Conservation (phyloP, 2,888 invertebrate species). For the Microctonus brassicae region DNA sequence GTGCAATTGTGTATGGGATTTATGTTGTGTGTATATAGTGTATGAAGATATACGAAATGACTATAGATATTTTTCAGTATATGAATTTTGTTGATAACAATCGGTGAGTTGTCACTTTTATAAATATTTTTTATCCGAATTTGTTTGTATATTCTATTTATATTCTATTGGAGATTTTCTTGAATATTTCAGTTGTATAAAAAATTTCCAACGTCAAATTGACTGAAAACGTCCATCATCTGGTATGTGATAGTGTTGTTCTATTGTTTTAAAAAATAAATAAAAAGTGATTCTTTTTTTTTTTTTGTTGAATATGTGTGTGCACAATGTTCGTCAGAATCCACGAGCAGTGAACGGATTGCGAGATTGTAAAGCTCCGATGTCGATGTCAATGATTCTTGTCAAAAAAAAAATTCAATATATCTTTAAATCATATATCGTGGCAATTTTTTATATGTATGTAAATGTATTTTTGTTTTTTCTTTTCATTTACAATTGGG, state of each 20-base stretch:
- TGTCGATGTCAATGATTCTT: neutral
- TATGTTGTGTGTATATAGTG: neutral
- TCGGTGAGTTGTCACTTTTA: neutral
- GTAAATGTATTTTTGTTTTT: neutral
- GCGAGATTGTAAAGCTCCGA: neutral
- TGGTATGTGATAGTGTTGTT: neutral
- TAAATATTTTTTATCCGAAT: neutral
- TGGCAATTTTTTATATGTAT: neutral
- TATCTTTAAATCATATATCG: neutral
- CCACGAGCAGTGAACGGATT: neutral
- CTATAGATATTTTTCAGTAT: neutral
- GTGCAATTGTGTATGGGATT: neutral
- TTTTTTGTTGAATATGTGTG: neutral
- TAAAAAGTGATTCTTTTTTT: neutral
- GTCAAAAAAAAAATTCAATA: neutral
- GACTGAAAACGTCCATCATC: neutral
- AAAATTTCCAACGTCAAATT: neutral
- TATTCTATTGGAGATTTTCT: neutral
- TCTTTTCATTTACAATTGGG: neutral
- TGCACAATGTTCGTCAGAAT: neutral
- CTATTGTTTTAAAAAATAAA: neutral
- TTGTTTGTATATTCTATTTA: neutral
- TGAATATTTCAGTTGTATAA: neutral
- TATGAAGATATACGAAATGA: neutral
- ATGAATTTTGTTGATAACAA: neutral